Base-by-base conservation (phyloP, 2,797 vertebrate species). In the Amazonetta brasiliensis region DNA sequence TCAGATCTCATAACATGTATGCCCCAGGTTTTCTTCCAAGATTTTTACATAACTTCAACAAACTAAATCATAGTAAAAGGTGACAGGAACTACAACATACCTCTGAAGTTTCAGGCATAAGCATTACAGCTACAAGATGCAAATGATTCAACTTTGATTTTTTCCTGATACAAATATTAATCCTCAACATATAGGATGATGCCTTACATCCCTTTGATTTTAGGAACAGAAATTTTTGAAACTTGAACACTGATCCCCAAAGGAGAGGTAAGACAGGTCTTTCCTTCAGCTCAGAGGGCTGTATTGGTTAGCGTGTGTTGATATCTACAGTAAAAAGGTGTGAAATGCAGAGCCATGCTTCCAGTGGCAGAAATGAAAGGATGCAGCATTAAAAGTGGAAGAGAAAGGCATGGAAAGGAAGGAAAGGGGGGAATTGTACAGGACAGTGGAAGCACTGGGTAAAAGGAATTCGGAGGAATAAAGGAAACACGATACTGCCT, bases 391-490 rank as follows among this genome's bases (percentile, higher is more conserved):
- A 71, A 71, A 58, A 63, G 46, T n/a, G 21, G 39, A 62, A 60
- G 31, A 64, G 62, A 79, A 74, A 83, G 16, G n/a, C 30, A 20
- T 21, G 23, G 54, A 76, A 76, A 76, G 48, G 54, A 76, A 72
- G 9, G 33, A 12, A 62, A 54, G 23, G 41, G 3, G 4, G 2
- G 12, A 76, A 80, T 50, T 0, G 0, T 33, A 50, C 2, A 46
- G 26, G 31, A 68, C 8, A 31, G 41, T 18, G 21, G 67, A 75
- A 87, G 46, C n/a, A 46, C 26, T 23, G 43, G 71, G 54, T 41
- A 41, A 79, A 50, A 87, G 63, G 41, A 71, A 52, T 14, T 56
- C 16, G 75, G 46, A 52, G 26, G 37, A 46, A 55, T 4, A 15
- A 83, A 64, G 52, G 39, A 78, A 92, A 60, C 11, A 2, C 8